These are phyloP conservation scores for Phainopepla nitens DNA, from an alignment of 2,113 vertebrate species.

Conservation along the genomic window DNA sequence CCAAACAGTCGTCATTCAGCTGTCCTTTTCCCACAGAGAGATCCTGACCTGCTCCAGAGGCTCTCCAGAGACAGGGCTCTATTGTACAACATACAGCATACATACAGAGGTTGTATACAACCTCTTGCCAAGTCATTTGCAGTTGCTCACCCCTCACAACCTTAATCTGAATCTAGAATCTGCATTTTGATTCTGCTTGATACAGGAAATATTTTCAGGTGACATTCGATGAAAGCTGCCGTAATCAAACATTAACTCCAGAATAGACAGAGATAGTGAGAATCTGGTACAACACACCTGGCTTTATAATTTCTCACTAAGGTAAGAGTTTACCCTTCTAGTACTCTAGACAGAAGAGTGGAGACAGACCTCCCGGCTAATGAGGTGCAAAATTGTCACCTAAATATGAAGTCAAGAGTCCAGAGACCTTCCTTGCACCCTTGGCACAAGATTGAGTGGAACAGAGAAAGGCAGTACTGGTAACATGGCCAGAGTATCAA, in stretches of 20 bases:
- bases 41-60: neutral
- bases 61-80: neutral
- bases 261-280: neutral
- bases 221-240: neutral
- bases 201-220: neutral
- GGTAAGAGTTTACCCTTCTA: neutral
- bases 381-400: neutral
- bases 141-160: neutral
- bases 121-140: neutral
- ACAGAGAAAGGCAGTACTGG: neutral
- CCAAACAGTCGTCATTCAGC: neutral
- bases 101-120: neutral
- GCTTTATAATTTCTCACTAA: neutral
- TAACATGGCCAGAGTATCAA: neutral
- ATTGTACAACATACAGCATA: too few relatives aligned
- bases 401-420: neutral
- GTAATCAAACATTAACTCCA: neutral
- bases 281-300: neutral
- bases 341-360: neutral
- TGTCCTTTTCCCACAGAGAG: neutral
- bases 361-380: neutral
- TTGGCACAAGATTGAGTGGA: neutral
- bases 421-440: neutral
- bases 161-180: neutral
- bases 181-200: neutral